Base-by-base conservation (phyloP, 2,113 vertebrate genomes). In the Phasianus colchicus region DNA sequence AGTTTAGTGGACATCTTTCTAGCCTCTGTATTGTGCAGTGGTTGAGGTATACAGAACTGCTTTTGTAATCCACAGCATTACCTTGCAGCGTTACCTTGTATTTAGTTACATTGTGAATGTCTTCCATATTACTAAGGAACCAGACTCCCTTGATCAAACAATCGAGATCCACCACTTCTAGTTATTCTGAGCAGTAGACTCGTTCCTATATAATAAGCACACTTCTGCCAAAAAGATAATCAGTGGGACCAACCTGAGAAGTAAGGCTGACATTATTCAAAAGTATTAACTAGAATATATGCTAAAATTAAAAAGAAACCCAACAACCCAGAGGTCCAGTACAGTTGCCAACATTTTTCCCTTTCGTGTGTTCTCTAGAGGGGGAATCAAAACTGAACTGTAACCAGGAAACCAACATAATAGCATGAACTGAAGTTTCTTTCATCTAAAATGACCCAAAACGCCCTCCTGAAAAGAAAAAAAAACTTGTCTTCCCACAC, bases 361-460 rank as follows among this genome's bases (percentile, higher is more conserved):
- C 60, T 77, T 95, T 88, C 2, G 24, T 71, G 29, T 80, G 60
- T 83, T 83, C 85, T 77, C 83, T 38, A 73, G 79, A 94, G 48
- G 36, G 54, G 4, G 14, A 91, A 80, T 72, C 40, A 77, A 89
- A 96, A 95, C 67, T 60, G 83, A 91, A 88, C 69, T 63, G 82
- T 70, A 95, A 95, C 73, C 47, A 92, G 65, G 69, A 95, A 93
- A 92, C 61, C 42, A 93, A 85, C 43, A 69, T 67, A 95, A 88
- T 54, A 80, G 88, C 69, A 88, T 20, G 65, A 88, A 91, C 43
- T 75, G 61, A 89, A 89, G 69, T 67, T 74, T 80, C 88, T 92
- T 95, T 95, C 76, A 86, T 91, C 87, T 91, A 92, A 93, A 96
- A 71, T 92, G 91, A 94, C 93, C 79, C 89, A 86, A 95, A 97